These are phyloP conservation scores for Chouioia cunea DNA, from an alignment of 2,888 invertebrate species.

Conservation along the genomic window DNA sequence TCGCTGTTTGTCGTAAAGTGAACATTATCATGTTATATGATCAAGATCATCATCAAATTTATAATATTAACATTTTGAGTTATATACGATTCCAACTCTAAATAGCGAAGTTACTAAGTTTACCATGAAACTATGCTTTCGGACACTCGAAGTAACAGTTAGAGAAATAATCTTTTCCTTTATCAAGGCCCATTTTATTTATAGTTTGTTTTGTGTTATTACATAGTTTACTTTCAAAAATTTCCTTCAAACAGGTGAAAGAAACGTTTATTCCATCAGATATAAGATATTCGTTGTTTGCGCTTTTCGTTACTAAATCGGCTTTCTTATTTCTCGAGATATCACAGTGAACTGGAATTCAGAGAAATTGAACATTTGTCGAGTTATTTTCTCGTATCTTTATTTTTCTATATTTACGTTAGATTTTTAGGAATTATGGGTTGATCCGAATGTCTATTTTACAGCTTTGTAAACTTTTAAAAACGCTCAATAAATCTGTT, in stretches of 20 bases:
- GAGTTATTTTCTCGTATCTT: neutral
- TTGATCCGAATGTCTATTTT: neutral
- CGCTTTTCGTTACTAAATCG: neutral
- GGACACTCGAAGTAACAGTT: neutral
- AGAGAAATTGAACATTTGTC: neutral
- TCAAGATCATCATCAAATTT: neutral
- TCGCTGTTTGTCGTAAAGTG: neutral
- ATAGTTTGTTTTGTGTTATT: neutral
- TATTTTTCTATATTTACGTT: neutral
- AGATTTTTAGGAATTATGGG: neutral
- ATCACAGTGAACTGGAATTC: neutral
- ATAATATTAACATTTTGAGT: neutral
- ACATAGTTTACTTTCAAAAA: no score
- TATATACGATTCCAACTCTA: neutral
- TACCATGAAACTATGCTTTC: neutral
- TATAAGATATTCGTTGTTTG: neutral
- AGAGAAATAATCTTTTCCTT: neutral
- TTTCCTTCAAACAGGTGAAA: no score
- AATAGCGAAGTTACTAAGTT: neutral
- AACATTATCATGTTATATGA: conserved; percentile 1
- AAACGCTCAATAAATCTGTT: neutral
- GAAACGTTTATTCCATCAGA: no score
- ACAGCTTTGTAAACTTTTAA: neutral
- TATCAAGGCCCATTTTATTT: neutral
- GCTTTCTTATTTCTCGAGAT: neutral